A percentile compares a stretch with the other conserved stretches of the same genome.
Evolutionary conservation across 1,140 invertebrate species (phyloP).

Genomic region (Oscheius sp.): DNA sequence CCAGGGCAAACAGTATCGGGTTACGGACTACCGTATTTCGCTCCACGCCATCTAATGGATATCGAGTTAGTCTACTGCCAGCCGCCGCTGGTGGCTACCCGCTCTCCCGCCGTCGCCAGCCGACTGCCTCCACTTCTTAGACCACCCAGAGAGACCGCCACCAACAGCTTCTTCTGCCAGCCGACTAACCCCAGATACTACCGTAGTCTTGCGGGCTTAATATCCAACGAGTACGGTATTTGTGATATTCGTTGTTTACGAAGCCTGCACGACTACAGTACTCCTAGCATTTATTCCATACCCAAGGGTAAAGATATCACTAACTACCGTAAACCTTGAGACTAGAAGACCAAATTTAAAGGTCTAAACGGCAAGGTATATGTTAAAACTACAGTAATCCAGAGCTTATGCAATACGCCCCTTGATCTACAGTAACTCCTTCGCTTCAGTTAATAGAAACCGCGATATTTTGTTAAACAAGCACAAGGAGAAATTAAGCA

Average conservation of each 20-base stretch:
- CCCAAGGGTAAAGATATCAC: not conserved
- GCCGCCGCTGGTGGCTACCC: not conserved
- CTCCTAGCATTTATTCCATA: not conserved
- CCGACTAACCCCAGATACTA: not conserved
- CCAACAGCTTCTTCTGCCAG: no score
- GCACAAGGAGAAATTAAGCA: no score
- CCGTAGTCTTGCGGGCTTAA: not conserved
- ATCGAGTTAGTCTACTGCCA: not conserved
- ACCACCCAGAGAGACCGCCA: not conserved
- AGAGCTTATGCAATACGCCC: not conserved
- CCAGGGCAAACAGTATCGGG: not conserved
- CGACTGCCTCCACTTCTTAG: not conserved
- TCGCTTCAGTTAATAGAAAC: no score
- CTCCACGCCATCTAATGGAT: not conserved
- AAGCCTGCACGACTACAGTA: not conserved
- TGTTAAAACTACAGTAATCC: not conserved
- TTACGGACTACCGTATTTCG: constrained; percentile 1
- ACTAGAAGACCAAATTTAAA: not conserved
- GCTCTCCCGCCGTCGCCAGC: no score
- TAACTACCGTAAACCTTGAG: not conserved
- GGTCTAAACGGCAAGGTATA: not conserved
- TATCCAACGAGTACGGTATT: not conserved
- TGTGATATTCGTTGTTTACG: constrained; percentile 12
- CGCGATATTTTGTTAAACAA: no score
- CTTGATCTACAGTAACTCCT: no score